These are phyloP conservation scores for Erinaceus europaeus DNA, from an alignment of 2,113 vertebrate species.

Conservation along the genomic window DNA sequence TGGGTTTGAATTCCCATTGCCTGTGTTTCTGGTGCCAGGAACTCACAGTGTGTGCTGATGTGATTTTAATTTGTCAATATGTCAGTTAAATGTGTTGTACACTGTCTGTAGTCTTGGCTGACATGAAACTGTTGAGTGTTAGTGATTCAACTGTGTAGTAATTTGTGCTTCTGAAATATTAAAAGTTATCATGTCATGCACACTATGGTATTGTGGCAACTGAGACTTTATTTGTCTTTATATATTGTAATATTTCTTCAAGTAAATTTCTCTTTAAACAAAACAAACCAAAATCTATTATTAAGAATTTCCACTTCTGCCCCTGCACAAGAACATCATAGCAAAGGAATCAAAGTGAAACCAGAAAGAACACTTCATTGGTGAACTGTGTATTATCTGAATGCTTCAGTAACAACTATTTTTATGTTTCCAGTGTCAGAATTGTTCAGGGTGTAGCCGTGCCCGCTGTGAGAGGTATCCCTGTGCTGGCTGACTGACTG, in stretches of 20 bases:
- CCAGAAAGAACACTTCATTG: neutral
- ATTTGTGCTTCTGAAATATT: neutral
- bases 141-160: conserved; percentile 83
- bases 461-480: neutral
- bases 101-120: conserved; percentile 60
- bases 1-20: conserved; percentile 66
- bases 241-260: neutral
- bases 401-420: neutral
- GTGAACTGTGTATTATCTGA: neutral
- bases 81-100: conserved; percentile 52
- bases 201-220: neutral
- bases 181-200: neutral
- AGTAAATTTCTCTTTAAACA: neutral
- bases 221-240: neutral
- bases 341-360: neutral
- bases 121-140: conserved; percentile 63
- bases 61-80: conserved; percentile 38
- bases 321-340: neutral
- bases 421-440: neutral
- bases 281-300: neutral
- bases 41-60: conserved; percentile 75
- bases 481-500: neutral
- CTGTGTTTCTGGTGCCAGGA: conserved; percentile 56
- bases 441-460: neutral
- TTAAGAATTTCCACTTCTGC: neutral